Conservation (phyloP, 2,113 vertebrate species). For the Muntiacus muntjak region DNA sequence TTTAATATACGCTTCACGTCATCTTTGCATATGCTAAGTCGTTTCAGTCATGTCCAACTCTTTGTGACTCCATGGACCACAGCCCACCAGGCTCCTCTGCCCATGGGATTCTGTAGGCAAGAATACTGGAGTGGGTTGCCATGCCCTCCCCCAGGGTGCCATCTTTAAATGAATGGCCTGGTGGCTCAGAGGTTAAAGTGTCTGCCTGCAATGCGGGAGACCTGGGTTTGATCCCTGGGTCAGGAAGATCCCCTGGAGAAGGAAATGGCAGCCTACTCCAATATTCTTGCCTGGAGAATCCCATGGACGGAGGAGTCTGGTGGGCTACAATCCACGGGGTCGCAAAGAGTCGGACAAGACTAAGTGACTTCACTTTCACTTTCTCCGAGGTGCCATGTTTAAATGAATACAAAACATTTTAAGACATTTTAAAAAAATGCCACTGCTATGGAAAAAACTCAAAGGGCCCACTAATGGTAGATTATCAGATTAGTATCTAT, state of each 20-base stretch:
- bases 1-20: not conserved
- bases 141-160: not conserved
- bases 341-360: too few species aligned
- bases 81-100: not conserved
- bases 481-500: not conserved
- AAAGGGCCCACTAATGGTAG: not conserved
- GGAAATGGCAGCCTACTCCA: too few species aligned
- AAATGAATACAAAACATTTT: not conserved
- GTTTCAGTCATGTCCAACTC: rapidly evolving
- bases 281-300: too few species aligned
- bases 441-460: not conserved
- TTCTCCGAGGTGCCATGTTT: not conserved
- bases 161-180: too few species aligned
- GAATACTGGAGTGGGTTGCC: not conserved
- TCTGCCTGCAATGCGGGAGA: too few species aligned
- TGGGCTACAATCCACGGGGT: too few species aligned
- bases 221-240: too few species aligned
- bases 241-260: too few species aligned
- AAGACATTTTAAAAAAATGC: not conserved
- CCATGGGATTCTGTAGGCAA: not conserved
- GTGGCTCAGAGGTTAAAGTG: too few species aligned
- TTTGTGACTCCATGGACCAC: not conserved
- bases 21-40: not conserved
- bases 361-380: too few species aligned
- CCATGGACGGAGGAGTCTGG: too few species aligned